Evolutionary conservation across 2,797 vertebrate species (phyloP).

Genomic region (Tympanoctomys barrerae): DNA sequence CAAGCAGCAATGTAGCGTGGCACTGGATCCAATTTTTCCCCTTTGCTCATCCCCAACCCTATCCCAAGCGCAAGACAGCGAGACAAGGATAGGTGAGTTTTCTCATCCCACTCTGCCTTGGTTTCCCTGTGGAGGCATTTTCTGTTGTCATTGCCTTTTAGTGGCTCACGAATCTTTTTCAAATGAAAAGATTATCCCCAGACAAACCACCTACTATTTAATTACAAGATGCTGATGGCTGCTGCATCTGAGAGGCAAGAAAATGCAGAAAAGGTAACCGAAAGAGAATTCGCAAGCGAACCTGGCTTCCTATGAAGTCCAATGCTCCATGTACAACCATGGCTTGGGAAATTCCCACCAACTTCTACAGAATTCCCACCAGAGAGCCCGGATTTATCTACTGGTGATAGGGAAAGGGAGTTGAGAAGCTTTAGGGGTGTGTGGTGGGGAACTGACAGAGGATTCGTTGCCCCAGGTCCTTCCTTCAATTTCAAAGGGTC

Average conservation of each 20-base stretch:
- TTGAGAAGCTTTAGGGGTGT: neutral
- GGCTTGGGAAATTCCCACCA: constrained; percentile 57
- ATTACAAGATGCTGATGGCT: constrained; percentile 74
- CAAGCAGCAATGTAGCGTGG: constrained; percentile 61
- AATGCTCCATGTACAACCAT: constrained; percentile 77
- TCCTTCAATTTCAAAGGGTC: constrained; percentile 47
- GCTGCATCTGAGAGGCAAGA: constrained; percentile 47
- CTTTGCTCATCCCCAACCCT: constrained; percentile 6
- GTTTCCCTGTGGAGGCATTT: constrained; percentile 77
- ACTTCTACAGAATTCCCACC: neutral
- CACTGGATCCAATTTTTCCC: constrained; percentile 17
- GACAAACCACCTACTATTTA: constrained; percentile 73
- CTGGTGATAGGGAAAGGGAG: neutral
- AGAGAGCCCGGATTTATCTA: neutral
- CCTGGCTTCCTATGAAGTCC: constrained; percentile 86
- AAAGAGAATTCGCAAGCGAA: constrained; percentile 84
- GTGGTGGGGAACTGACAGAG: neutral
- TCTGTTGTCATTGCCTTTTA: constrained; percentile 82
- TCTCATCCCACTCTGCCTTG: constrained; percentile 66
- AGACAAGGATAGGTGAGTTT: constrained; percentile 74
- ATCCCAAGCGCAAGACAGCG: constrained; percentile 49
- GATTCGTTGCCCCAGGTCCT: constrained; percentile 62
- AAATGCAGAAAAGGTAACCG: constrained; percentile 62
- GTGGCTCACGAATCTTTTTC: constrained; percentile 65
- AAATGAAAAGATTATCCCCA: constrained; percentile 74